Conservation (phyloP, 1,140 invertebrate genomes). For the Lordiphosa collinella region DNA sequence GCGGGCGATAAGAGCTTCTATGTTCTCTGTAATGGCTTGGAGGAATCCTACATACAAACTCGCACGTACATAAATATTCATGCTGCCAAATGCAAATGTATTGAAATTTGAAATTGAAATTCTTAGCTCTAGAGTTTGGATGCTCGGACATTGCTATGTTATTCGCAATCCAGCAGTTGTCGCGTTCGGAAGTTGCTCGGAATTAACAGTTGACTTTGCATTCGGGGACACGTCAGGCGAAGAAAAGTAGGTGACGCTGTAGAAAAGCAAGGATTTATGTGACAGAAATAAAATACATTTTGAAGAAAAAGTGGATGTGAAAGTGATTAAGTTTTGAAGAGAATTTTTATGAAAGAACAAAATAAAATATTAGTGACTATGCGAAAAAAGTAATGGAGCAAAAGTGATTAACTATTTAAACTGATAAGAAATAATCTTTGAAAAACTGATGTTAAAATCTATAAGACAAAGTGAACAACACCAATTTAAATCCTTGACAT, state of each 20-base stretch:
- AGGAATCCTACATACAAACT: constrained; percentile 43
- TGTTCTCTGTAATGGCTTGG: constrained; percentile 21
- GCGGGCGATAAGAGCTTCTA: constrained; percentile 28
- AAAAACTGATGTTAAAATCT: too few species aligned
- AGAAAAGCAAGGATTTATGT: neutral
- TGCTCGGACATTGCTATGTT: constrained; percentile 51
- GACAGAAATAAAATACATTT: too few species aligned
- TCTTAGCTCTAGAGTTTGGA: constrained; percentile 61
- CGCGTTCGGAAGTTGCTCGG: constrained; percentile 73
- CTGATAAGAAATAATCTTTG: too few species aligned
- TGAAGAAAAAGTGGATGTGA: too few species aligned
- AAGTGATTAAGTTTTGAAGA: too few species aligned
- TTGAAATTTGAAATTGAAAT: constrained; percentile 64
- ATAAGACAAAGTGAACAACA: too few species aligned
- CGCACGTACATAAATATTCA: constrained; percentile 52
- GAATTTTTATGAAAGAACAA: too few species aligned
- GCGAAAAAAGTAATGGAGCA: too few species aligned
- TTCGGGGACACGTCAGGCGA: constrained; percentile 43
- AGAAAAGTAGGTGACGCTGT: constrained; percentile 40
- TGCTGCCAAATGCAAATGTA: constrained; percentile 70
- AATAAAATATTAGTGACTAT: too few species aligned
- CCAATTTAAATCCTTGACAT: too few species aligned
- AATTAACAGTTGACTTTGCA: constrained; percentile 37
- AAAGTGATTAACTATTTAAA: too few species aligned
- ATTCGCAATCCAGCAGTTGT: constrained; percentile 79